phyloP scores from a whole-genome alignment of 2,888 invertebrate genomes.

The Phortica okadai region DNA sequence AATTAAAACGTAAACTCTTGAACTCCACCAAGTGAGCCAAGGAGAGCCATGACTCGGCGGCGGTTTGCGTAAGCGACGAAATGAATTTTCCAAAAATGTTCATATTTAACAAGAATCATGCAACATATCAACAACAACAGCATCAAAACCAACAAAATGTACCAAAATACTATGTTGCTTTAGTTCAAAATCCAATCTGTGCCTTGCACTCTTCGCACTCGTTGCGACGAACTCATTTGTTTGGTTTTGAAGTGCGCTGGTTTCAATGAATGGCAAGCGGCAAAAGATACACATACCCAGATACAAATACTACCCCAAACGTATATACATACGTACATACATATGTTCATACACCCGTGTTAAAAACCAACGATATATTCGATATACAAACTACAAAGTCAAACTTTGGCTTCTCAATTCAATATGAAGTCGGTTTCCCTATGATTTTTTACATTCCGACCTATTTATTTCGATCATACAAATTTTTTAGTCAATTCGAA shows the following conservation, averaged over 20 bases:
- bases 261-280: background rate
- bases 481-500: no score
- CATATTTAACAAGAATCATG: background rate
- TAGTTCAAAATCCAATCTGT: conserved; percentile 8
- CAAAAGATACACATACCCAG: background rate
- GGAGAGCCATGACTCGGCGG: no score
- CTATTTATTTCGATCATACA: no score
- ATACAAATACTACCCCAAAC: background rate
- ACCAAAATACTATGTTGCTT: background rate
- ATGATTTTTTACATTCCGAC: no score
- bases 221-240: background rate
- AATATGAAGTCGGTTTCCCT: background rate
- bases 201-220: background rate
- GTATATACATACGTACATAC: background rate
- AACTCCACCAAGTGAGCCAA: no score
- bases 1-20: no score
- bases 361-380: background rate
- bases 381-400: background rate
- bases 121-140: conserved; percentile 7
- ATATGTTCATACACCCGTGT: background rate
- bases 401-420: background rate
- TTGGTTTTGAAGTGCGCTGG: background rate
- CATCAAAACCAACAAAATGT: background rate
- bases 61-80: background rate
- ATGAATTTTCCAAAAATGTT: conserved; percentile 5